A percentile compares a stretch with the other conserved stretches of the same genome.
phyloP scores from a whole-genome alignment of 1,140 invertebrate genomes.

The Cephus cinctus region DNA sequence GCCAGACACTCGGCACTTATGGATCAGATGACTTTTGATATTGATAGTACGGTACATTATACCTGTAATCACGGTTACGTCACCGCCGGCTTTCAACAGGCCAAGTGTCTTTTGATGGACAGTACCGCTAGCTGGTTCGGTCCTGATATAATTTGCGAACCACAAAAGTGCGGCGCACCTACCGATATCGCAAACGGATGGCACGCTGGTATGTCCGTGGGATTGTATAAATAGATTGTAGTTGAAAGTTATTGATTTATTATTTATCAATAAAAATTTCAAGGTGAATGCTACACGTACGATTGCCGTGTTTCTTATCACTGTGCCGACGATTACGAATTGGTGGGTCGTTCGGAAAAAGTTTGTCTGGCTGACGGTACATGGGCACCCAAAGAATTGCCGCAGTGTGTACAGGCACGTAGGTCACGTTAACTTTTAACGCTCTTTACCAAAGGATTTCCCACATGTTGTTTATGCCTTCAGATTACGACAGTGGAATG shows the following conservation, averaged over 20 bases:
- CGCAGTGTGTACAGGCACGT: conserved; percentile 80
- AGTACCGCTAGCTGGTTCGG: conserved; percentile 82
- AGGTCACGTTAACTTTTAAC: conserved; percentile 2
- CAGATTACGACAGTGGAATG: conserved; percentile 86
- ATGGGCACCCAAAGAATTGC: conserved; percentile 87
- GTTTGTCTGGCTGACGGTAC: conserved; percentile 84
- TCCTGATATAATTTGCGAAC: conserved; percentile 92
- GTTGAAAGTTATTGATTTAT: not conserved
- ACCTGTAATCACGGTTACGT: conserved; percentile 88
- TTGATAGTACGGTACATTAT: conserved; percentile 85
- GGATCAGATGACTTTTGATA: conserved; percentile 79
- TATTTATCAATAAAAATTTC: conserved; percentile 10
- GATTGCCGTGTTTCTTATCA: conserved; percentile 89
- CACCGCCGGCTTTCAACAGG: conserved; percentile 77
- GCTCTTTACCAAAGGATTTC: not conserved
- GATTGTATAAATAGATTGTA: not conserved
- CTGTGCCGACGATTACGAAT: conserved; percentile 89
- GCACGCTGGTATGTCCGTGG: conserved; percentile 62
- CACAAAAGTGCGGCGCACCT: conserved; percentile 84
- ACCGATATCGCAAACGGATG: conserved; percentile 87
- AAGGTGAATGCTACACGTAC: conserved; percentile 87
- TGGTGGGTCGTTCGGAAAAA: conserved; percentile 80
- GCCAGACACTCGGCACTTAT: conserved; percentile 82
- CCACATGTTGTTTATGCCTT: not conserved
- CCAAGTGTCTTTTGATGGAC: conserved; percentile 90